Base-by-base conservation (phyloP, 2,888 invertebrate genomes). In the Cosmia trapezina region DNA sequence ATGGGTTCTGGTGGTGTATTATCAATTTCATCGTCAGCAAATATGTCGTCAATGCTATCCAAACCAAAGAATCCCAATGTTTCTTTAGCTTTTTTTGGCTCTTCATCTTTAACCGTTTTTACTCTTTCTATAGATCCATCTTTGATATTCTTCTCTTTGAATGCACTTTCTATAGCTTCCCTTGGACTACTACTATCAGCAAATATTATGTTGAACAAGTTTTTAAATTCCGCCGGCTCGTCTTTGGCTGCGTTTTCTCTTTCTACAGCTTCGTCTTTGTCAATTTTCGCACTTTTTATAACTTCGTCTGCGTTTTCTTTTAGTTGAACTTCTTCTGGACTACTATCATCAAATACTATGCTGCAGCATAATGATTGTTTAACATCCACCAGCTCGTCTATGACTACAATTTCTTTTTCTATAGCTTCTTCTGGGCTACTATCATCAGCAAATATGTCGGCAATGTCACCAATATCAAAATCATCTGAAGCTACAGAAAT, bases 381-480 rank as follows among this genome's bases (percentile, higher is more conserved):
- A 3, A 53, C 12, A n/a, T 47, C 57, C 7, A 0, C 7, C 1
- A 5, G 41, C 5, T 86, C 87, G n/a, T 81, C 54, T 81, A 66
- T 83, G 59, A 22, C 41, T 45, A 12, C 11, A 7, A 33, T 75
- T 61, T 85, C 78, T 65, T 84, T 83, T 53, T 76, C 57, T 11
- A 81, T 78, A 74, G 78, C 85, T 84, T 90, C 88, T 78, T 92
- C 91, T n/a, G 91, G 91, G 76, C 90, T 91, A 74, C 91, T 93
- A 19, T 91, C 91, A n/a, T 91, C 91, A 69, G 89, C 93, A 86
- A 95, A 94, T 84, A 86, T 86, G 49, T 86, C 86, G 9, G 79
- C 82, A 63, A 96, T 94, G 78, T 96, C 92, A 47, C 95, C 95
- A 17, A 96, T 87, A 86, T 96, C 95, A 63, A 96, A 96, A 83